phyloP scores from a whole-genome alignment of 2,113 vertebrate genomes.

The Psilopogon haemacephalus region DNA sequence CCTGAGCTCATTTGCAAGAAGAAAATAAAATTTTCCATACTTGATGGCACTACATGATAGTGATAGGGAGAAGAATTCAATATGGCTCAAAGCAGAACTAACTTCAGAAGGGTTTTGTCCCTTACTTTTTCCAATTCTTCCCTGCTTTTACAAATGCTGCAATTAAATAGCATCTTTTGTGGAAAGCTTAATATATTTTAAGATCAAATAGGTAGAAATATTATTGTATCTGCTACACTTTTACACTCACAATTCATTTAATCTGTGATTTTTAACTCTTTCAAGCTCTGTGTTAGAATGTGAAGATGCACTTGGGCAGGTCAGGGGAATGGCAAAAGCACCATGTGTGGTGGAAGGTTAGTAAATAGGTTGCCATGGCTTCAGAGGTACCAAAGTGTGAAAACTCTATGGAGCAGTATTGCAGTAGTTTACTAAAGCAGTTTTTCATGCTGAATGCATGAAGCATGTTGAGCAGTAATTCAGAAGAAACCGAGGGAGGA shows the following conservation, averaged over 20 bases:
- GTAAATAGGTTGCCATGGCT: neutral
- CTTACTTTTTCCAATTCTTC: neutral
- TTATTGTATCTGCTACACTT: neutral
- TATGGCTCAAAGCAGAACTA: neutral
- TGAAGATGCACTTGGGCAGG: neutral
- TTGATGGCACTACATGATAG: neutral
- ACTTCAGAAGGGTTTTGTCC: neutral
- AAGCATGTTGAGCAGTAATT: neutral
- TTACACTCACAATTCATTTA: neutral
- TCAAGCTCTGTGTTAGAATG: neutral
- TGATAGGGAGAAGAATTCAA: neutral
- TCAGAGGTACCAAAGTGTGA: neutral
- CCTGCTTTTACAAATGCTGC: neutral
- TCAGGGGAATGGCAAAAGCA: neutral
- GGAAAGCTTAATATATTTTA: neutral
- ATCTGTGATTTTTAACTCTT: neutral
- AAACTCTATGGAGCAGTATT: neutral
- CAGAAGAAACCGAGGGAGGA: neutral
- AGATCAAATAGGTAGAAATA: neutral
- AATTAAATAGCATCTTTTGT: neutral
- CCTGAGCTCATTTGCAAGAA: neutral
- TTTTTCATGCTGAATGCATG: neutral
- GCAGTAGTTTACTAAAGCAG: neutral
- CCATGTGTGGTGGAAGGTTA: neutral
- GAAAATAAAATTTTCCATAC: neutral